phyloP scores from a whole-genome alignment of 2,797 vertebrate species.

The Apodemus agrarius region DNA sequence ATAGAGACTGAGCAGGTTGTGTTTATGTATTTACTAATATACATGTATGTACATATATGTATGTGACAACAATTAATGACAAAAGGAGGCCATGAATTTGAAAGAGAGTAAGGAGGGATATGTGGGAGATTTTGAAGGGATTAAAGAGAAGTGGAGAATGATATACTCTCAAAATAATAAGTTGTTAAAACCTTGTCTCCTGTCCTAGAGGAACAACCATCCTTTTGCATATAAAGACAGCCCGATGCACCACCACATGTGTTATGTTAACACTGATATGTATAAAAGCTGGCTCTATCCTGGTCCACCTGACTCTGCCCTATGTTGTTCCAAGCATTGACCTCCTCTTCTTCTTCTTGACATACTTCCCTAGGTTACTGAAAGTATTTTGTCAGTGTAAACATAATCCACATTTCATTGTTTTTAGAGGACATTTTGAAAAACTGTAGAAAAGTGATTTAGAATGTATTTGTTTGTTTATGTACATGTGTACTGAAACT shows the following conservation, averaged over 20 bases:
- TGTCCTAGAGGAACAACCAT: background rate
- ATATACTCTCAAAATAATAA: background rate
- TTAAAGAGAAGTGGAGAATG: background rate
- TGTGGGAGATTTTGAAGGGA: background rate
- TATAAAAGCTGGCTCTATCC: background rate
- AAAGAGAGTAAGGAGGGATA: background rate
- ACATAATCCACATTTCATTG: background rate
- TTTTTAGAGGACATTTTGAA: constrained; percentile 9
- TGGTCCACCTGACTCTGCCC: background rate
- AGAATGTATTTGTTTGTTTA: background rate
- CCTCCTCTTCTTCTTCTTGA: background rate
- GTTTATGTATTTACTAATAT: background rate
- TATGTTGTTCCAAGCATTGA: background rate
- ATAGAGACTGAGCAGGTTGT: background rate
- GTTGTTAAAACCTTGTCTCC: background rate
- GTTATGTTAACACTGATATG: background rate
- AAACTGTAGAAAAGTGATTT: background rate
- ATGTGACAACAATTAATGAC: background rate
- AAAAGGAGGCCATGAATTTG: background rate
- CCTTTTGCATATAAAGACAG: background rate
- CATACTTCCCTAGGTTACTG: background rate
- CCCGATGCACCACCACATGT: background rate
- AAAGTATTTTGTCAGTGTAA: background rate
- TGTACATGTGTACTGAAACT: background rate
- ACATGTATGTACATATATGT: background rate